Evolutionary conservation across 23 tunicate species (phyloP), one percentile per base, ranked within the genome.

Genomic region (Botrylloides violaceus): DNA sequence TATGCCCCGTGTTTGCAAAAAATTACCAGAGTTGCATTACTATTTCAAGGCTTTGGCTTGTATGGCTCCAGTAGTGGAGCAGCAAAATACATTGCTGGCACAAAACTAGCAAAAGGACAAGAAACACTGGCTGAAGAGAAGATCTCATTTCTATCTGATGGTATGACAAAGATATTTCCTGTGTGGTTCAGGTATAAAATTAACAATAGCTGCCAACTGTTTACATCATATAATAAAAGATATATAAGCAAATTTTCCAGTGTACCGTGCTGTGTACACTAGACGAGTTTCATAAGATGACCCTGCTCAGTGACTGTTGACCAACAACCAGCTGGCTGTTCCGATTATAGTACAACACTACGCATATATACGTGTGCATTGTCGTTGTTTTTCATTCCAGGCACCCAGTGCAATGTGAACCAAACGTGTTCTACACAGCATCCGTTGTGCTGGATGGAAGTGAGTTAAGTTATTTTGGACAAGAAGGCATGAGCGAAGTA

Each of bases 11-110:
- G n/a, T n/a, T n/a, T n/a, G n/a, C n/a, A n/a, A n/a, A n/a, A n/a
- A n/a, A n/a, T n/a, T n/a, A n/a, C n/a, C n/a, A n/a, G n/a, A n/a
- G n/a, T 47, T 12, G 18, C 64, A 22, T 59, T 59, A 29, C 35
- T 29, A 7, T 63, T 31, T 28, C 29, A 19, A 68, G 95, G 95
- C 1, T 87, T 65, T 56, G 95, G 95, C 15, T 65, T 87, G 49
- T 87, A 80, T 37, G 95, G 95, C 32, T 87, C 95, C 12, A 87
- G 95, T 66, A 87, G 82, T 23, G 95, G 95, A 9, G 95, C 95
- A 28, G 86, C 95, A 21, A 87, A 76, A 26, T 87, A 87, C 61
- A 36, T 59, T 25, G 95, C 82, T 19, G 55, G 60, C 37, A 87
- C 79, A 21, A 80, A 80, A 57, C 36, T 87, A 43, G 64, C 82